These are phyloP conservation scores for Ictalurus punctatus DNA, from an alignment of 2,113 vertebrate species.

Conservation along the genomic window DNA sequence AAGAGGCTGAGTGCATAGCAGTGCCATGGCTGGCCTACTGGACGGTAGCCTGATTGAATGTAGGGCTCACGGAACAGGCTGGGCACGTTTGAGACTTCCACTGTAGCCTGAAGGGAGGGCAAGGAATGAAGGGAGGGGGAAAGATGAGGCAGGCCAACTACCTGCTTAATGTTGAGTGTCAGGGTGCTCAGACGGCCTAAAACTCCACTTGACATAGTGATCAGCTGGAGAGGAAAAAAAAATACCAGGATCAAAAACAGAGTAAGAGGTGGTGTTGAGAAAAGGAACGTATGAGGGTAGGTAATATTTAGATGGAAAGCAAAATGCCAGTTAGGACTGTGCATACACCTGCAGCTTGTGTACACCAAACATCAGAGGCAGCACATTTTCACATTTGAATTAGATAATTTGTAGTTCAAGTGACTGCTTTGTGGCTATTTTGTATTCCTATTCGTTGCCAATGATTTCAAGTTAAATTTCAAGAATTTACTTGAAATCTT, in stretches of 20 bases:
- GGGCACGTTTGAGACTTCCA: constrained; percentile 79
- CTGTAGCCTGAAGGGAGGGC: constrained; percentile 71
- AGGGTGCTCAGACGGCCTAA: constrained; percentile 79
- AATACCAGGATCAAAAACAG: not conserved
- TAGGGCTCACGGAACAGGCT: constrained; percentile 88
- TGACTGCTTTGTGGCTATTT: not conserved
- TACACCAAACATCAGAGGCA: constrained; percentile 10
- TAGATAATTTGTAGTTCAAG: not conserved
- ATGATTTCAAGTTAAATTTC: not conserved
- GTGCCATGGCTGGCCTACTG: constrained; percentile 80
- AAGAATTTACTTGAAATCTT: not conserved
- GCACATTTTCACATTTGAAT: not conserved
- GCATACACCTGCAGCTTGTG: constrained; percentile 20
- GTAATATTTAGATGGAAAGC: constrained; percentile 27
- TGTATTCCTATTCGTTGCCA: not conserved
- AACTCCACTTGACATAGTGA: constrained; percentile 58
- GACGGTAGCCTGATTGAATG: constrained; percentile 85
- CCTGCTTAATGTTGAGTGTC: constrained; percentile 79
- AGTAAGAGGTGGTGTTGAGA: not conserved
- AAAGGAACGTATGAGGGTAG: constrained; percentile 10
- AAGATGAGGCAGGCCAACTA: constrained; percentile 75
- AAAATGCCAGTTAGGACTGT: not conserved
- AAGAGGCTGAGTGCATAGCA: constrained; percentile 91
- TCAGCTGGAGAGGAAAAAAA: not conserved
- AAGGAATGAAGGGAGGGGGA: constrained; percentile 73